phyloP scores from a whole-genome alignment of 2,113 vertebrate genomes.

The Pachyramphus minor region DNA sequence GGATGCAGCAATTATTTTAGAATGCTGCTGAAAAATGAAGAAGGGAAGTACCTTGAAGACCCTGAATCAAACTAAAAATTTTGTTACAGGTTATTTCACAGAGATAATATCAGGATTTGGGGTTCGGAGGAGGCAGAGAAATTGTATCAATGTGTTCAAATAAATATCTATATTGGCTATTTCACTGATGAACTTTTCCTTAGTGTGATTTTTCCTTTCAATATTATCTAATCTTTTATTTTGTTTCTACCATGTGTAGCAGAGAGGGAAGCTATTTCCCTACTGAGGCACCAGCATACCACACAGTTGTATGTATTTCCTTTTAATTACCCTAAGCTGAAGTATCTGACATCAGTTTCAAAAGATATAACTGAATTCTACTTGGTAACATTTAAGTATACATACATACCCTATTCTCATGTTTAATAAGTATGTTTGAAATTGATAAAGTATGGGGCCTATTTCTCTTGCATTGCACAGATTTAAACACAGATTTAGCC shows the following conservation, averaged over 20 bases:
- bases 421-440: not conserved
- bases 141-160: not conserved
- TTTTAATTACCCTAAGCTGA: not conserved
- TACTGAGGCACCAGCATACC: not conserved
- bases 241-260: not conserved
- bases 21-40: not conserved
- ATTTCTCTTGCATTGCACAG: not conserved
- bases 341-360: not conserved
- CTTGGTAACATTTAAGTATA: not conserved
- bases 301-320: not conserved
- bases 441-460: not conserved
- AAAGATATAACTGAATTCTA: not conserved
- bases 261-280: not conserved
- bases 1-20: constrained; percentile 21
- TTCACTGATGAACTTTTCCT: not conserved
- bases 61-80: not conserved
- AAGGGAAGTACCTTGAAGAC: not conserved
- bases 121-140: not conserved
- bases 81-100: not conserved
- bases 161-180: not conserved
- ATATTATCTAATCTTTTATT: not conserved
- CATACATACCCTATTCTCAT: not conserved
- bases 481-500: not conserved
- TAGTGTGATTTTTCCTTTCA: not conserved
- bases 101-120: not conserved